Evolutionary conservation across 2,797 vertebrate species (phyloP), one percentile per base, ranked within the genome.

Genomic region (Falco novaeseelandiae): DNA sequence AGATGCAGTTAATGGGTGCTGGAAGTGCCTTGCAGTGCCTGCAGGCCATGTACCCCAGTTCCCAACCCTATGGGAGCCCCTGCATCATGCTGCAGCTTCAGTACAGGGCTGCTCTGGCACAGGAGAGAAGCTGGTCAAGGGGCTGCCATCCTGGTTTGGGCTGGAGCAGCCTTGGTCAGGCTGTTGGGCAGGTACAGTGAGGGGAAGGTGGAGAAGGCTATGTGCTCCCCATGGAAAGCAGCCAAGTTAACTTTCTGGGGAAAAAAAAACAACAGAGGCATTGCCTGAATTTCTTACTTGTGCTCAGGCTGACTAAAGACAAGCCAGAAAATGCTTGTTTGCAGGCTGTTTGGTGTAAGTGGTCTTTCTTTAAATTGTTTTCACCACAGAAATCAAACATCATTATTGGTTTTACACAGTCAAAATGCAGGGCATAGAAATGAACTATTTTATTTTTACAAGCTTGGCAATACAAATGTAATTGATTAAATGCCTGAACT

Each of bases 401-500:
- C 32, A 49, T 55, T 55, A 26, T 67, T n/a, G 79, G 29, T 63
- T 93, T 89, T 90, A 71, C 55, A 63, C 4, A 82, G 76, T 80
- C 49, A 46, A 66, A 97, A 85, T 8, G 70, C 1, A 51, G 83
- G 80, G 54, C 82, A 91, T 40, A 46, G 55, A 59, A 79, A 59
- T 86, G 71, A 58, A 48, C 29, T 91, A 42, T 89, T 97, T 94
- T 89, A 74, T 82, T 97, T 96, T 93, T 52, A 97, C 80, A 92
- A 6, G 59, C 42, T 94, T 96, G 96, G 95, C 82, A 89, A 65
- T 87, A 78, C 54, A 79, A 83, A 72, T 38, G 46, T 57, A 54
- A 91, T 83, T 84, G 93, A 97, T 97, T 89, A 87, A 96, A 94
- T 8, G 87, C 91, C 94, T 94, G 66, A 90, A 83, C 91, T 96